Evolutionary conservation across 1,140 invertebrate genomes (phyloP).

Genomic region (Berghia stephanieae): DNA sequence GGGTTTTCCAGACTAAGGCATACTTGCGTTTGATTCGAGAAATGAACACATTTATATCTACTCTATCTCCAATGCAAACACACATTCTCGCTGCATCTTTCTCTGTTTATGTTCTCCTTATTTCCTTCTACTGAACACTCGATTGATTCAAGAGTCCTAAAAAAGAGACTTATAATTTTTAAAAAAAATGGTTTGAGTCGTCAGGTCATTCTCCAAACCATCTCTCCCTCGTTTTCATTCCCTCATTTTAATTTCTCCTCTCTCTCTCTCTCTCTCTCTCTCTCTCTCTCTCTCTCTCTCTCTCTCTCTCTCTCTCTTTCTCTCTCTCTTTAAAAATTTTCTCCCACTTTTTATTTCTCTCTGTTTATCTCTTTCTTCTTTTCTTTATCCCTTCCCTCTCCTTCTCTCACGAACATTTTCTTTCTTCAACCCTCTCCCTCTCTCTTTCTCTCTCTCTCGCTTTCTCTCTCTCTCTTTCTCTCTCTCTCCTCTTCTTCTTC

Average conservation of each 20-base stretch:
- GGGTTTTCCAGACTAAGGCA: too few species aligned
- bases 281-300: not conserved
- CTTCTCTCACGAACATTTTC: not conserved
- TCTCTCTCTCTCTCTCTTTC: too few species aligned
- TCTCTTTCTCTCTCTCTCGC: not conserved
- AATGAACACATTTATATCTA: too few species aligned
- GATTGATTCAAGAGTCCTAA: too few species aligned
- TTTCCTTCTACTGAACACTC: too few species aligned
- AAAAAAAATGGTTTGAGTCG: too few species aligned
- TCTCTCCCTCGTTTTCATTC: not conserved
- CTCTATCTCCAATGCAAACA: too few species aligned
- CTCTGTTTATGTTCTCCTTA: too few species aligned
- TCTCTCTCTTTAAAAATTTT: not conserved
- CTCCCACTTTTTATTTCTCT: not conserved
- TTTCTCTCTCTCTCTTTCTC: slow-evolving; percentile 14
- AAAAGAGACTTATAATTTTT: too few species aligned
- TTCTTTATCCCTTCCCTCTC: not conserved
- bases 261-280: not conserved
- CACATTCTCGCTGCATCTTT: too few species aligned
- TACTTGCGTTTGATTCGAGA: too few species aligned
- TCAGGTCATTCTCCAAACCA: too few species aligned
- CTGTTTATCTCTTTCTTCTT: not conserved
- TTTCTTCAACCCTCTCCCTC: not conserved
- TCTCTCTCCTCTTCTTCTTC: not conserved
- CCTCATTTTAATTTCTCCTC: not conserved